Base-by-base conservation (phyloP, 2,888 invertebrate species). In the Heteropelma amictum region DNA sequence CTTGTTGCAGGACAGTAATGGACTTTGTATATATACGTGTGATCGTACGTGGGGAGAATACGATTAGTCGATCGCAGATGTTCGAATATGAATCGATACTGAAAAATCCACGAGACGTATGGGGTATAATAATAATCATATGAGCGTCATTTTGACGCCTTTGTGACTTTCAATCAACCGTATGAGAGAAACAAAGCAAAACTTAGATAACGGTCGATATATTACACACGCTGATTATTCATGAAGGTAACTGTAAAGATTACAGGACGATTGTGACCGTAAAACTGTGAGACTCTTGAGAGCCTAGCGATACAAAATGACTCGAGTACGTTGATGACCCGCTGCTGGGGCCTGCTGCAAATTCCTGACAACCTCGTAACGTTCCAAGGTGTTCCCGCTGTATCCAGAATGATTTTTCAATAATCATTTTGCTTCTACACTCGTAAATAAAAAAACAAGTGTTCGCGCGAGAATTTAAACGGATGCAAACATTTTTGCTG, bases 281-380 rank as follows among this genome's bases (percentile, higher is more conserved):
- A 47, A 67, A 72, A 53, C 21, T 40, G n/a, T 14, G 23, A 19
- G 21, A n/a, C n/a, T n/a, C n/a, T 70, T 30, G 45, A 28, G 14
- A 53, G 10, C 21, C 51, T 28, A 58, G 6, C n/a, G n/a, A 53
- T 64, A 26, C 51, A 40, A 47, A 56, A 63, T 63, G 68, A 21
- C 14, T 21, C 64, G 74, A 10, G n/a, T 68, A 74, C 70, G 74
- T 74, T 69, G 74, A 74, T 70, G 74, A 74, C 74, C 69, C 68
- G 60, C 58, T 19, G 58, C 8, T 3, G 6, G n/a, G n/a, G n/a
- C n/a, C n/a, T n/a, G n/a, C n/a, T 17, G 35, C 14, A 35, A 60
- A 54, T 54, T 47, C 70, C 28, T 35, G 67, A 56, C 47, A 19
- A 35, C 56, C 67, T 67, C 47, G 56, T 23, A 14, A 12, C 0